A percentile compares a stretch with the other conserved stretches of the same genome.
phyloP scores from a whole-genome alignment of 1,140 invertebrate genomes.

The Lanistes nyassanus region DNA sequence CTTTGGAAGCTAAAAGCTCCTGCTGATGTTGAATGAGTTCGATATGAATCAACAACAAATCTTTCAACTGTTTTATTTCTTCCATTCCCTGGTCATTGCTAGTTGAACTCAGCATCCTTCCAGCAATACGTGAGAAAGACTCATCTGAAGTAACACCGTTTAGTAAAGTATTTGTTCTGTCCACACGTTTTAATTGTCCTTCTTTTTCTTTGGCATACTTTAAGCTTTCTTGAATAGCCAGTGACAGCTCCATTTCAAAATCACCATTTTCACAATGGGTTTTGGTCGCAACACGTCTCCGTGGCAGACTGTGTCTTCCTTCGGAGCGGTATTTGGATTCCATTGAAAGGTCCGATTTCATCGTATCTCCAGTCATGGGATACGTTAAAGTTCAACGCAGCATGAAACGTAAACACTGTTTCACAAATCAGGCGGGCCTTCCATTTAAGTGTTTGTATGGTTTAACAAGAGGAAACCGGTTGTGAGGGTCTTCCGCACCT shows the following conservation, averaged over 20 bases:
- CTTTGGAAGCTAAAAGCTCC: slow-evolving; percentile 42
- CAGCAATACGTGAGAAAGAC: slow-evolving; percentile 23
- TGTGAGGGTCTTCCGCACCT: too few relatives aligned
- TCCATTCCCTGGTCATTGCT: slow-evolving; percentile 14
- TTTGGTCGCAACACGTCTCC: slow-evolving; percentile 38
- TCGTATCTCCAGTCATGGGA: slow-evolving; percentile 31
- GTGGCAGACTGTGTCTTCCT: slow-evolving; percentile 38
- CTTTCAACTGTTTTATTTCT: slow-evolving; percentile 45
- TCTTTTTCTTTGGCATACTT: slow-evolving; percentile 45
- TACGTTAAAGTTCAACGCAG: too few relatives aligned
- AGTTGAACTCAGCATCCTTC: slow-evolving; percentile 16
- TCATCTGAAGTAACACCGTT: slow-evolving; percentile 5
- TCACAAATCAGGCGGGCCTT: too few relatives aligned
- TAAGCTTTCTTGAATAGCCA: slow-evolving; percentile 55
- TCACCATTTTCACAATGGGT: slow-evolving; percentile 39
- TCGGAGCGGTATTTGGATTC: slow-evolving; percentile 39
- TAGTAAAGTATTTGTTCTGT: slow-evolving; percentile 8
- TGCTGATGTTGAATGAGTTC: slow-evolving; percentile 54
- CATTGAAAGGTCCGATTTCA: slow-evolving; percentile 41
- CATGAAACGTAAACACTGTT: too few relatives aligned
- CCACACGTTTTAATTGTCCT: slow-evolving; percentile 26
- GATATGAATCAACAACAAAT: slow-evolving; percentile 45
- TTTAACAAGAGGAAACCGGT: too few relatives aligned
- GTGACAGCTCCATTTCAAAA: slow-evolving; percentile 50
- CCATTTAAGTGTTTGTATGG: too few relatives aligned